Conservation (phyloP, 2,888 invertebrate species). For the Drosophila kanekoi region DNA sequence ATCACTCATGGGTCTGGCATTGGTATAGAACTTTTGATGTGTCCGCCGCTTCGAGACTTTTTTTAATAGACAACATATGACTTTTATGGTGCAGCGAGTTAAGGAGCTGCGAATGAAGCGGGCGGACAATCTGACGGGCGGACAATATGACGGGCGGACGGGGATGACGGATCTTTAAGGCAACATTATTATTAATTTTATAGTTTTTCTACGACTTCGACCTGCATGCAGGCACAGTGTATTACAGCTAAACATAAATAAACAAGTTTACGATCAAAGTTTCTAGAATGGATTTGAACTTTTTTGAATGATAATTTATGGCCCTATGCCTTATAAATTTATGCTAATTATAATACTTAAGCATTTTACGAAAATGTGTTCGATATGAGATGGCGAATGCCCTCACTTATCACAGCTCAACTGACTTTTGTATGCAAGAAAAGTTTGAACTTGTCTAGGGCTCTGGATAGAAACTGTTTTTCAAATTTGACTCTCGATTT, state of each 20-base stretch:
- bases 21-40: constrained; percentile 32
- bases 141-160: background rate
- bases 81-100: constrained; percentile 30
- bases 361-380: background rate
- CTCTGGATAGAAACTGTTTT: too few relatives aligned
- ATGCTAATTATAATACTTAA: background rate
- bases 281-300: background rate
- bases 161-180: too few relatives aligned
- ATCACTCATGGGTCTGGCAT: constrained; percentile 17
- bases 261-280: constrained; percentile 38
- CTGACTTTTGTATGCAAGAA: background rate
- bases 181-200: constrained; percentile 29
- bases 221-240: constrained; percentile 3
- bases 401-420: background rate
- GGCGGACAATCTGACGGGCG: background rate
- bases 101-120: constrained; percentile 19
- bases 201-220: constrained; percentile 7
- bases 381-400: background rate
- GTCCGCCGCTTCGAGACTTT: constrained; percentile 29
- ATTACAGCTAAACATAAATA: constrained; percentile 41
- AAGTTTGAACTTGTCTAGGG: too few relatives aligned
- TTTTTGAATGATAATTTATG: constrained; percentile 17
- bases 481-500: too few relatives aligned
- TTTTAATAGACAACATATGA: constrained; percentile 56
- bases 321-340: background rate